Conservation (phyloP, 2,888 invertebrate species). For the Catocala fraxini region DNA sequence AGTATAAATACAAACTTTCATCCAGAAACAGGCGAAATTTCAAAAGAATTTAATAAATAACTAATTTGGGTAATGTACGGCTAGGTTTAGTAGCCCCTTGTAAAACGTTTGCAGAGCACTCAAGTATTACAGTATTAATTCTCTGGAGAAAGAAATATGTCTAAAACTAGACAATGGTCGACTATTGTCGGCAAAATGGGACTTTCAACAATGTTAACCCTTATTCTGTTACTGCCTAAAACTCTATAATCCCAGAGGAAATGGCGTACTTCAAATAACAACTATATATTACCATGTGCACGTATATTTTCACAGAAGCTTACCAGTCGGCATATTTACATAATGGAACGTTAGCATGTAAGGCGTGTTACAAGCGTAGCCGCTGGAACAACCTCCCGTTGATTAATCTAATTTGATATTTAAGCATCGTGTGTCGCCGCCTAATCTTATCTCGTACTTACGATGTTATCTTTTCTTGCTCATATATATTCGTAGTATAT, state of each 20-base stretch:
- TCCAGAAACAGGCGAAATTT: too few species aligned
- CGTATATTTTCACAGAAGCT: slow-evolving; percentile 10
- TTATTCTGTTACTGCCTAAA: neutral
- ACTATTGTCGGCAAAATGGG: slow-evolving; percentile 4
- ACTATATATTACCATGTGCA: neutral
- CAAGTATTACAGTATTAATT: neutral
- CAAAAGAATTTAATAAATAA: too few species aligned
- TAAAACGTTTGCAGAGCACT: too few species aligned
- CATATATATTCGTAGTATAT: neutral
- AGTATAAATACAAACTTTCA: too few species aligned
- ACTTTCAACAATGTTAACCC: neutral
- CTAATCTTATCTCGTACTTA: slow-evolving; percentile 38
- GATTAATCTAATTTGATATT: slow-evolving; percentile 32
- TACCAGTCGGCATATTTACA: slow-evolving; percentile 14
- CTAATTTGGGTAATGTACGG: too few species aligned
- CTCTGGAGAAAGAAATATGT: slow-evolving; percentile 2
- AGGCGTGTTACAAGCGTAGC: slow-evolving; percentile 14
- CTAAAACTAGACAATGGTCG: neutral
- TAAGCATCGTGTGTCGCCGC: slow-evolving; percentile 16
- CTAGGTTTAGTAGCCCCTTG: too few species aligned
- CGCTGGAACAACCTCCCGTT: slow-evolving; percentile 20
- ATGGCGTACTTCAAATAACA: slow-evolving; percentile 4
- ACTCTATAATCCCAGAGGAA: slow-evolving; percentile 3
- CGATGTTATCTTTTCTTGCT: slow-evolving; percentile 14
- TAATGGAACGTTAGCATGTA: slow-evolving; percentile 12